Conservation (phyloP, 2,113 vertebrate species). For the Eupsittula cactorum region DNA sequence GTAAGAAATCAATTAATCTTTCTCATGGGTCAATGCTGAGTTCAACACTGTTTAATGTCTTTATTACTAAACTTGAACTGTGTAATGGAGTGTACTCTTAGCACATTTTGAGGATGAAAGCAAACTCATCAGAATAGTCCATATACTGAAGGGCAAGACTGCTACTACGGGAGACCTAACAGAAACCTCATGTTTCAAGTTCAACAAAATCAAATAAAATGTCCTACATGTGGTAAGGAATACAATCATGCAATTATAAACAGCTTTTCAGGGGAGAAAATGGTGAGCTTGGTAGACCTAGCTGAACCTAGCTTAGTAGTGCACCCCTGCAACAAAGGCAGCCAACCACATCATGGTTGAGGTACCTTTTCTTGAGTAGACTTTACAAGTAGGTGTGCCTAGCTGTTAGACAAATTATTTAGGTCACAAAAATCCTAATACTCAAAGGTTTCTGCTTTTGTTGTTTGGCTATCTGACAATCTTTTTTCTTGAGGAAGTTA, state of each 20-base stretch:
- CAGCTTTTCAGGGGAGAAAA: neutral
- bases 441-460: neutral
- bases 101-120: neutral
- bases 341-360: neutral
- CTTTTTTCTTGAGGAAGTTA: neutral
- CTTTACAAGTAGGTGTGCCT: neutral
- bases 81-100: neutral
- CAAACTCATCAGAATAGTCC: neutral
- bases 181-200: neutral
- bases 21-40: neutral
- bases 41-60: neutral
- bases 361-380: neutral
- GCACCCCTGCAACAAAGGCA: fast-evolving
- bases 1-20: neutral
- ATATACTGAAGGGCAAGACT: neutral
- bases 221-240: neutral
- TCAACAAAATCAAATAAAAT: neutral
- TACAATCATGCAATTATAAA: neutral
- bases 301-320: neutral
- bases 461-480: neutral
- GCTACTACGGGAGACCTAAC: neutral
- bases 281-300: neutral
- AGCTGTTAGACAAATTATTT: neutral
- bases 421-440: neutral
- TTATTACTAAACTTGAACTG: neutral